Evolutionary conservation across 2,888 invertebrate genomes (phyloP).

Genomic region (Proisotoma minuta): DNA sequence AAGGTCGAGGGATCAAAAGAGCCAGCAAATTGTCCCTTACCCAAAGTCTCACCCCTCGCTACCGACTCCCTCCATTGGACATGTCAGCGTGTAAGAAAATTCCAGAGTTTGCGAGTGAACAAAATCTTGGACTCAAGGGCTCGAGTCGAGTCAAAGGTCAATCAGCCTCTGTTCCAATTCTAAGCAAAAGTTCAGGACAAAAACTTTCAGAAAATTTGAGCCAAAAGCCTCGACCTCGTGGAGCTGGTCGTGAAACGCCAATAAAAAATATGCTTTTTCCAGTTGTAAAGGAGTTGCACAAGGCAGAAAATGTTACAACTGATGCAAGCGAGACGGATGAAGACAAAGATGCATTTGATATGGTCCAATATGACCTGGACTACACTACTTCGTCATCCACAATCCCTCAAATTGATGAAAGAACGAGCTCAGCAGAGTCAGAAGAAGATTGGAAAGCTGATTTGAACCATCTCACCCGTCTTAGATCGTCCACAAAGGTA

Average conservation of each 20-base stretch:
- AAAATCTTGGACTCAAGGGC: neutral
- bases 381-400: neutral
- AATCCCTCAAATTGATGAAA: too few species aligned
- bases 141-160: neutral
- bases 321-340: too few species aligned
- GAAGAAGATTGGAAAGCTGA: constrained; percentile 23
- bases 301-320: too few species aligned
- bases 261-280: too few species aligned
- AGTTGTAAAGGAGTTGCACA: too few species aligned
- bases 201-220: too few species aligned
- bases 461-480: constrained; percentile 21
- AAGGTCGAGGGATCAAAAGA: neutral
- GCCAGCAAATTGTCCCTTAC: neutral
- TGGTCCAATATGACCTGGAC: neutral
- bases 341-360: neutral
- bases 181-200: neutral
- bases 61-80: neutral
- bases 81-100: too few species aligned
- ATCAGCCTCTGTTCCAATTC: neutral
- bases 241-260: too few species aligned
- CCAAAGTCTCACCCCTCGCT: neutral
- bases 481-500: constrained; percentile 24
- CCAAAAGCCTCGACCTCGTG: too few species aligned
- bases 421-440: neutral
- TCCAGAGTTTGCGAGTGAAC: neutral